Evolutionary conservation across 2,888 invertebrate species (phyloP).

Genomic region (Lapara coniferarum): DNA sequence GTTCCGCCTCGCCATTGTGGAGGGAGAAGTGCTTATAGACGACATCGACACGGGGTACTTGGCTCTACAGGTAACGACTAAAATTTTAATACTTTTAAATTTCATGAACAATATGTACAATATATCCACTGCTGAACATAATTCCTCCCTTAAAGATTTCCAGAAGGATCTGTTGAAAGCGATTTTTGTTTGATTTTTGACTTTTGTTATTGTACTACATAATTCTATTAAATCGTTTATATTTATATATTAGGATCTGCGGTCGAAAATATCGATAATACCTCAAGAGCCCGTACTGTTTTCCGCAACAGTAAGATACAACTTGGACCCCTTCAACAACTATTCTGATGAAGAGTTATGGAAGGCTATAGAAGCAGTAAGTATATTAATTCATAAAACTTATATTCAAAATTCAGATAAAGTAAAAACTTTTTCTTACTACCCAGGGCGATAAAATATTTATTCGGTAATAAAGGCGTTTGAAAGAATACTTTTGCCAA

Average conservation of each 20-base stretch:
- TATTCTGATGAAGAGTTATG: slow-evolving; percentile 88
- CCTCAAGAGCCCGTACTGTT: slow-evolving; percentile 91
- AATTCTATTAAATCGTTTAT: slow-evolving; percentile 46
- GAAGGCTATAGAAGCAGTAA: slow-evolving; percentile 88
- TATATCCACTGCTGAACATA: too few relatives aligned
- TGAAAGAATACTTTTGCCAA: not conserved
- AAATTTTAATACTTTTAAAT: not conserved
- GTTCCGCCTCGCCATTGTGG: slow-evolving; percentile 89
- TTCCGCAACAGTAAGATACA: slow-evolving; percentile 88
- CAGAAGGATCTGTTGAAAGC: not conserved
- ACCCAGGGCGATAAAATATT: not conserved
- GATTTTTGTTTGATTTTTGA: not conserved
- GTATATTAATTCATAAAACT: slow-evolving; percentile 36
- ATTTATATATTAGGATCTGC: too few relatives aligned
- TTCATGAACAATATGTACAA: too few relatives aligned
- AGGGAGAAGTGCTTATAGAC: slow-evolving; percentile 89
- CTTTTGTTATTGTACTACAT: too few relatives aligned
- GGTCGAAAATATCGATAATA: slow-evolving; percentile 88
- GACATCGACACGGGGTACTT: slow-evolving; percentile 78
- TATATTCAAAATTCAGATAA: too few relatives aligned
- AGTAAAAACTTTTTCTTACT: too few relatives aligned
- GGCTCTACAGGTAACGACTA: slow-evolving; percentile 59
- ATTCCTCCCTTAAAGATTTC: too few relatives aligned
- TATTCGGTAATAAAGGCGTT: not conserved
- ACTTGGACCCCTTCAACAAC: slow-evolving; percentile 89